A percentile compares a stretch with the other conserved stretches of the same genome.
These are phyloP conservation scores for Chionoecetes opilio DNA, from an alignment of 1,140 invertebrate genomes.

Conservation along the genomic window DNA sequence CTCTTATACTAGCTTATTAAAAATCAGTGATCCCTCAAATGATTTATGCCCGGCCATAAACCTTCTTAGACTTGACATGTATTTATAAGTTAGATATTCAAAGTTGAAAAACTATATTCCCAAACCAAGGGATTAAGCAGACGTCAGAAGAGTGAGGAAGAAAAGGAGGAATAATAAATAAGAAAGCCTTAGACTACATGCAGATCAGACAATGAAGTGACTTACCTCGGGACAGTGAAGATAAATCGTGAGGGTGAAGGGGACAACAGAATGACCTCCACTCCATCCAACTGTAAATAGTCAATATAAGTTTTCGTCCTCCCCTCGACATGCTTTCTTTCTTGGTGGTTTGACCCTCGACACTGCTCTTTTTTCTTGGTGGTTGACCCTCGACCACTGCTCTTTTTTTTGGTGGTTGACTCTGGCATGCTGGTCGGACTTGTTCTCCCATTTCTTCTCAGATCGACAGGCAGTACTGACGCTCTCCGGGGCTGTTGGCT, in stretches of 20 bases:
- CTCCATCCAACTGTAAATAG: slow-evolving; percentile 53
- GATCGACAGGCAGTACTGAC: not conserved
- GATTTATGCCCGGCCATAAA: no score
- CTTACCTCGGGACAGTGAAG: slow-evolving; percentile 58
- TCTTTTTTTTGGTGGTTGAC: not conserved
- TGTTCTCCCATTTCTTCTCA: not conserved
- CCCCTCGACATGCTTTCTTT: slow-evolving; percentile 17
- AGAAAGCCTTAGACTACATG: no score
- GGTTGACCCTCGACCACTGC: not conserved
- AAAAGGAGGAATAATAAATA: no score
- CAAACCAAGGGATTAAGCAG: no score
- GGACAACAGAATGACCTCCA: slow-evolving; percentile 66
- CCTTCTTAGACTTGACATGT: no score
- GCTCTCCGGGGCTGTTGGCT: no score
- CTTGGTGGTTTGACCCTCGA: not conserved
- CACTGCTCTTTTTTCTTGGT: not conserved
- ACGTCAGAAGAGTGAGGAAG: no score
- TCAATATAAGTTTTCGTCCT: not conserved
- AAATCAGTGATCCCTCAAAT: no score
- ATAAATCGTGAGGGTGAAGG: slow-evolving; percentile 44
- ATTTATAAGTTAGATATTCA: no score
- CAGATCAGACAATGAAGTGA: no score
- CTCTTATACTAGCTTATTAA: no score
- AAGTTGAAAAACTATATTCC: no score
- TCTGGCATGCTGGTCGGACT: not conserved